These are phyloP conservation scores for Orussus abietinus DNA, from an alignment of 1,140 invertebrate species.

Conservation along the genomic window DNA sequence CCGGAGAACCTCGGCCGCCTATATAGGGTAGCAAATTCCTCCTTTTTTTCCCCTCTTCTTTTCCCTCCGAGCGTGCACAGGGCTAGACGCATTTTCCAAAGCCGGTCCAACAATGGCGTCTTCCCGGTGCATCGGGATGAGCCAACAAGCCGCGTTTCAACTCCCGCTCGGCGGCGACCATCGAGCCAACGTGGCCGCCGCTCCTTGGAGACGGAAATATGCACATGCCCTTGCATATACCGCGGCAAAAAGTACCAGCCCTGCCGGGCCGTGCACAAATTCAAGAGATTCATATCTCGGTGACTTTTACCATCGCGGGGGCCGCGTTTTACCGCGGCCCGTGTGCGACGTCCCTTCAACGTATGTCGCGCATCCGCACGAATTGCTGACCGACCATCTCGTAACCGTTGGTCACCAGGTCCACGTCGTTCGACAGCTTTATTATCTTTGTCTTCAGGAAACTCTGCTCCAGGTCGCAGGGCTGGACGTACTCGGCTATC, in stretches of 20 bases:
- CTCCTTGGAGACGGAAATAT: constrained; percentile 13
- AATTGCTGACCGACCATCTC: constrained; percentile 41
- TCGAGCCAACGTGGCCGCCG: constrained; percentile 7
- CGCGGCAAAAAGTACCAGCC: constrained; percentile 41
- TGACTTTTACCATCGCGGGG: constrained; percentile 13
- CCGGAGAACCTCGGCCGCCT: too few species aligned
- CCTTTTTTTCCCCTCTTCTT: too few species aligned
- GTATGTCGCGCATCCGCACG: constrained; percentile 46
- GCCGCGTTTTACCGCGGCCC: constrained; percentile 14
- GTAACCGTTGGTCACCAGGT: constrained; percentile 30
- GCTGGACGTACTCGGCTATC: constrained; percentile 34
- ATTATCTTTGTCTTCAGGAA: constrained; percentile 37
- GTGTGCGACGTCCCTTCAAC: constrained; percentile 31
- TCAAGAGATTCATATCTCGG: constrained; percentile 52
- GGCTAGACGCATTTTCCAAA: too few species aligned
- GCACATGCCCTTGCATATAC: constrained; percentile 26
- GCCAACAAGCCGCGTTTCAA: constrained; percentile 39
- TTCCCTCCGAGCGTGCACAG: too few species aligned
- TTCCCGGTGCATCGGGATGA: constrained; percentile 16
- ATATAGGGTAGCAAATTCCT: too few species aligned
- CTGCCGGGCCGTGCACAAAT: constrained; percentile 36
- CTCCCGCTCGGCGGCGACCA: constrained; percentile 15
- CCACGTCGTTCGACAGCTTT: constrained; percentile 33
- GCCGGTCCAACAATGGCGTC: too few species aligned
- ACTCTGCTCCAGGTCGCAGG: constrained; percentile 26